Conservation (phyloP, 2,113 vertebrate genomes). For the Smithornis capensis region DNA sequence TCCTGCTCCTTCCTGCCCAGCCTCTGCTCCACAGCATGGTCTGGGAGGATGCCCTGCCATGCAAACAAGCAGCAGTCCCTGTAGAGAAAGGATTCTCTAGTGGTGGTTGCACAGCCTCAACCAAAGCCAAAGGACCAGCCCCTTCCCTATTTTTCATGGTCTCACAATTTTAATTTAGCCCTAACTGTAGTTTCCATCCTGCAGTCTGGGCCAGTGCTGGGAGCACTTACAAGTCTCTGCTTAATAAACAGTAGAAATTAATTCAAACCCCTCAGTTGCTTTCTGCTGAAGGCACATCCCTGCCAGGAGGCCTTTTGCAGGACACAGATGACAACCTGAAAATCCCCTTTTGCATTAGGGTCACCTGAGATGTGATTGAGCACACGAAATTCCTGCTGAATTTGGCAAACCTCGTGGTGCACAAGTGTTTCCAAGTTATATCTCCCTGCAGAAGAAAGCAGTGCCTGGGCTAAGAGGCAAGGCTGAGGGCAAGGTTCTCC, state of each 20-base stretch:
- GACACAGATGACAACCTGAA: neutral
- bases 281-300: neutral
- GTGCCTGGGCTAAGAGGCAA: neutral
- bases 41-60: neutral
- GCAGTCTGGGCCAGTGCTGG: neutral
- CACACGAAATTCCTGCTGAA: neutral
- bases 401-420: neutral
- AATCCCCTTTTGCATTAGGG: neutral
- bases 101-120: neutral
- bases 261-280: neutral
- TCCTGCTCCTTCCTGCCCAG: neutral
- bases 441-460: neutral
- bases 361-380: neutral
- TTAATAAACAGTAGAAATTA: neutral
- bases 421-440: neutral
- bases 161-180: neutral
- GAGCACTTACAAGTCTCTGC: neutral
- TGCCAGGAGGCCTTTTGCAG: neutral
- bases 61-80: neutral
- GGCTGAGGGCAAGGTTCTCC: neutral
- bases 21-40: accelerated
- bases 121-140: neutral
- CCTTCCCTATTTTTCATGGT: neutral
- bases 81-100: neutral
- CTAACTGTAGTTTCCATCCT: neutral